Evolutionary conservation across 2,113 vertebrate species (phyloP), one percentile per base, ranked within the genome.

Genomic region (Microtus ochrogaster): DNA sequence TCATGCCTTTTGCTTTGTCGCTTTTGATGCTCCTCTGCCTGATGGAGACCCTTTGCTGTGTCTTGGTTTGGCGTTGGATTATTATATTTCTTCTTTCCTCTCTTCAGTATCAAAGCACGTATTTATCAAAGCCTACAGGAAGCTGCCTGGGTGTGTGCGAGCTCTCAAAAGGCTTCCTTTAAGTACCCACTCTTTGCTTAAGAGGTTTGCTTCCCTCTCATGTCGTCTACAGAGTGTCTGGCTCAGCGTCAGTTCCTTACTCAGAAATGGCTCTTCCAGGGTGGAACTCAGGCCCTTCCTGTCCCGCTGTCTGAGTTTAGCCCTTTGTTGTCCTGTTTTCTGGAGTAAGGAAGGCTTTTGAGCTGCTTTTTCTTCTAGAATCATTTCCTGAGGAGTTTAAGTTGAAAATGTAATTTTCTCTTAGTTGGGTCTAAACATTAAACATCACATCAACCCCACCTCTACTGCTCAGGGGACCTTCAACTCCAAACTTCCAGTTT

Each of bases 401-500:
- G n/a, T 72, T 85, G 95, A 90, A 96, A 84, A 83, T 94, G 93
- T 92, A 93, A 94, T 96, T 90, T 95, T 96, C 72, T 81, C 30
- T 94, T 92, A 93, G 92, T 97, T 92, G 66, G 41, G 33, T 85
- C 47, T 74, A 92, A 96, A 77, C 73, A 84, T 93, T 72, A 84
- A 96, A 55, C 49, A 90, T 55, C 44, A 91, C 82, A 68, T 58
- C 33, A 49, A 11, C 17, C 66, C 74, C 12, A 86, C 66, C 63
- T 63, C 73, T 44, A 63, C 14, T 63, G 61, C 68, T 73, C 74
- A 86, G 74, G 86, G n/a, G 83, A 39, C 21, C n/a, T 72, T 55
- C 85, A 39, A 19, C 33, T 72, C 30, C 10, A 55, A 65, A 94
- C 92, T 89, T 89, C 41, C 24, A 79, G 72, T 84, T 90, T 93